Evolutionary conservation across 2,113 vertebrate genomes (phyloP).

Genomic region (Pelvicachromis taeniatus): DNA sequence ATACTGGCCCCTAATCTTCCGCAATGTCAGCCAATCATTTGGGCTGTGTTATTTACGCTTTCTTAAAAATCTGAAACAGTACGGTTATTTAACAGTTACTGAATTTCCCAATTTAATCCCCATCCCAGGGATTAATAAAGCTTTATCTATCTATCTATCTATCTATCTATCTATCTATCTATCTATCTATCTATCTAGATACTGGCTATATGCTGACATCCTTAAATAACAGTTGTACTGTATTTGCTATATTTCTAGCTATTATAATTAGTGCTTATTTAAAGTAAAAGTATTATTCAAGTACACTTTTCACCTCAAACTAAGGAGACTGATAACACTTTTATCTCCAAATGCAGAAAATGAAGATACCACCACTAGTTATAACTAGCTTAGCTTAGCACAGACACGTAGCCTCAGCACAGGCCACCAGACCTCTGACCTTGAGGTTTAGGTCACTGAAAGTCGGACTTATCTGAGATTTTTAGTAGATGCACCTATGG

Average conservation of each 20-base stretch:
- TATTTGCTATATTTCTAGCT: background rate
- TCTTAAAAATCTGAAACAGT: background rate
- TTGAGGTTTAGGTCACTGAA: background rate
- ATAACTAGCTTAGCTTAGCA: background rate
- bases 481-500: background rate
- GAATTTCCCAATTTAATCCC: too few species aligned
- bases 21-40: background rate
- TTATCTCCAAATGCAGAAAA: background rate
- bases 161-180: too few species aligned
- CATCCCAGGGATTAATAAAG: too few species aligned
- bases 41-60: background rate
- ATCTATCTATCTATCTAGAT: too few species aligned
- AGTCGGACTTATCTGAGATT: background rate
- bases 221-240: too few species aligned
- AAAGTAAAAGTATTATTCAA: background rate
- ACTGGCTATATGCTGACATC: background rate
- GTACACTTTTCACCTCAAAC: background rate
- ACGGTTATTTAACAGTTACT: background rate
- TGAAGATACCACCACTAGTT: background rate
- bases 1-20: background rate
- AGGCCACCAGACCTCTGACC: background rate
- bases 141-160: too few species aligned
- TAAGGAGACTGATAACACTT: background rate
- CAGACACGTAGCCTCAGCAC: background rate
- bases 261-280: background rate